These are phyloP conservation scores for Sinocyclocheilus anophthalmus DNA, from an alignment of 2,113 vertebrate species.

Conservation along the genomic window DNA sequence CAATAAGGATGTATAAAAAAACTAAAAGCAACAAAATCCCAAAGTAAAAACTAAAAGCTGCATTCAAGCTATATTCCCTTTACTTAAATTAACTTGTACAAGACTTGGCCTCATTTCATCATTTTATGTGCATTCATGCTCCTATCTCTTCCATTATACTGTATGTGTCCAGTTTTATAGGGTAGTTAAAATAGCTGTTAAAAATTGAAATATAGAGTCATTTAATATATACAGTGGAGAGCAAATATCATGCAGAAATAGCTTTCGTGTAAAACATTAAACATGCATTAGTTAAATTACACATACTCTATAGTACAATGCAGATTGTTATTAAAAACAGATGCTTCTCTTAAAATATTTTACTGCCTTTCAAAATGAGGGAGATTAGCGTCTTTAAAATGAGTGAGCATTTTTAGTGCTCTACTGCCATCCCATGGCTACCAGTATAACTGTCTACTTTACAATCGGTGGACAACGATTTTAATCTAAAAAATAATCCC, in stretches of 20 bases:
- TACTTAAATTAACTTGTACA: neutral
- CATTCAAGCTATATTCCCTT: neutral
- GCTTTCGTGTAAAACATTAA: neutral
- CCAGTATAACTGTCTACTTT: neutral
- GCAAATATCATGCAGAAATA: neutral
- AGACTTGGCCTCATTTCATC: neutral
- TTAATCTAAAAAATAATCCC: slow-evolving; percentile 15
- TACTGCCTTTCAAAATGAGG: neutral
- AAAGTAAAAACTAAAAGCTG: neutral
- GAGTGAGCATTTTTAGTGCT: slow-evolving; percentile 47
- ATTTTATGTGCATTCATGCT: neutral
- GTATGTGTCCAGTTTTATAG: neutral
- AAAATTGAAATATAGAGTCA: neutral
- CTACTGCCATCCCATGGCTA: slow-evolving; percentile 70
- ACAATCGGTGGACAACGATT: neutral
- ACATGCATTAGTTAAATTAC: neutral
- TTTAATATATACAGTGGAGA: neutral
- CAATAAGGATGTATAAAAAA: too few species aligned
- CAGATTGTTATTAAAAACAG: neutral
- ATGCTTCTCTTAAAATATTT: neutral
- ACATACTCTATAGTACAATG: neutral
- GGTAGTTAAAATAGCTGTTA: neutral
- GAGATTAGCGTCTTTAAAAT: neutral
- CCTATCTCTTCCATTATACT: neutral
- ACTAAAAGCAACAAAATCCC: neutral